Percentiles rank a stretch among this genome's conserved stretches.
Evolutionary conservation across 2,797 vertebrate species (phyloP).

Genomic region (Enteromius treurensis): DNA sequence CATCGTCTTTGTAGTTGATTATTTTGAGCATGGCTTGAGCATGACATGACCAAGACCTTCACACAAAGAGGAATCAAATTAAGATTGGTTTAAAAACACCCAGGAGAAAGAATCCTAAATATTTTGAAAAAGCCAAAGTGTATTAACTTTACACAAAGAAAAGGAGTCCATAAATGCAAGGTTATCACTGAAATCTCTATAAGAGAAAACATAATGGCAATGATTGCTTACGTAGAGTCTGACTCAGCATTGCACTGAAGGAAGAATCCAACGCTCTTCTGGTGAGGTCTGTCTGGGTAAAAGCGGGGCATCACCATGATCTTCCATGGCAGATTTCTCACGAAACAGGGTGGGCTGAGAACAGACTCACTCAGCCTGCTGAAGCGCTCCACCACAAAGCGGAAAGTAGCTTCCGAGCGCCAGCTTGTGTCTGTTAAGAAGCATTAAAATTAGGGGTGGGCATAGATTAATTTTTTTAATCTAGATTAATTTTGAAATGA

Average conservation of each 20-base stretch:
- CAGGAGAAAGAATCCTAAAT: not conserved
- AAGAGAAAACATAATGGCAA: not conserved
- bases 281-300: slow-evolving; percentile 97
- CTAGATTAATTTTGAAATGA: too few species aligned
- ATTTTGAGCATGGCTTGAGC: slow-evolving; percentile 99
- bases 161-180: not conserved
- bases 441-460: too few species aligned
- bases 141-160: not conserved
- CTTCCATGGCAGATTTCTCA: slow-evolving; percentile 99
- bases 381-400: slow-evolving; percentile 97
- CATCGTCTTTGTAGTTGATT: slow-evolving; percentile 98
- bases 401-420: slow-evolving; percentile 98
- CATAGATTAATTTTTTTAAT: too few species aligned
- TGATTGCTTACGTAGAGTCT: slow-evolving; percentile 92
- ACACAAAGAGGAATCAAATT: not conserved
- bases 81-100: not conserved
- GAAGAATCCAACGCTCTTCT: slow-evolving; percentile 99
- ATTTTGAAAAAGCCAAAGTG: not conserved
- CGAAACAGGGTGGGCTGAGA: slow-evolving; percentile 98
- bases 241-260: slow-evolving; percentile 99
- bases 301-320: slow-evolving; percentile 99
- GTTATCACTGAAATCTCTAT: not conserved
- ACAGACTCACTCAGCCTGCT: slow-evolving; percentile 97
- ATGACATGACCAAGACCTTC: slow-evolving; percentile 98
- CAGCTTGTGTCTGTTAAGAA: slow-evolving; percentile 91